Evolutionary conservation across 2,113 vertebrate species (phyloP).

Genomic region (Nesospiza acunhae): DNA sequence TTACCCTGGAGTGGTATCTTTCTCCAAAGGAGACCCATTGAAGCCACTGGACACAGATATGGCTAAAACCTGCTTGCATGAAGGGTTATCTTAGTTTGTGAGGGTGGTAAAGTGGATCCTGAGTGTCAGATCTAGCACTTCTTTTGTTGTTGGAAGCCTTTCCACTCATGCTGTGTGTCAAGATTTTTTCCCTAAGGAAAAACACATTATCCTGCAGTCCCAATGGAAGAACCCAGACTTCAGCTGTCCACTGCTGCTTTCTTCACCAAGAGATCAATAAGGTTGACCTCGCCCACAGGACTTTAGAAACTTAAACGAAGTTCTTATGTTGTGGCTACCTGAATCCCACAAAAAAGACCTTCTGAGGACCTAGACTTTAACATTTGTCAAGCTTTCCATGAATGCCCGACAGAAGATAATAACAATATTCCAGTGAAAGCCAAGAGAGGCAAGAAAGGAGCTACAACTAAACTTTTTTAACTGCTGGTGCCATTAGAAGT

Average conservation of each 20-base stretch:
- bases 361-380: not conserved
- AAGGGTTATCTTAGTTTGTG: not conserved
- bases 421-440: not conserved
- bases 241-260: not conserved
- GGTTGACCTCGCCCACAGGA: not conserved
- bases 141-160: not conserved
- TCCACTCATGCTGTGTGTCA: not conserved
- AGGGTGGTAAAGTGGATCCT: not conserved
- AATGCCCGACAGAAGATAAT: not conserved
- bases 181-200: not conserved
- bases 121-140: not conserved
- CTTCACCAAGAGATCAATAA: not conserved
- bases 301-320: not conserved
- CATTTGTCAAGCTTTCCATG: not conserved
- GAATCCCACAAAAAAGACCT: not conserved
- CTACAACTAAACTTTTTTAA: not conserved
- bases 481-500: not conserved
- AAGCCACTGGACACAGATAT: not conserved
- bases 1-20: not conserved
- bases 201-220: not conserved
- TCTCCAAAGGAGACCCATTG: not conserved
- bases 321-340: not conserved
- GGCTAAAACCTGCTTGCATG: not conserved
- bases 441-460: not conserved
- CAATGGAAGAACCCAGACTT: not conserved